A percentile compares a stretch with the other conserved stretches of the same genome.
Conservation (phyloP, 2,888 invertebrate species). For the Torymus texanus region DNA sequence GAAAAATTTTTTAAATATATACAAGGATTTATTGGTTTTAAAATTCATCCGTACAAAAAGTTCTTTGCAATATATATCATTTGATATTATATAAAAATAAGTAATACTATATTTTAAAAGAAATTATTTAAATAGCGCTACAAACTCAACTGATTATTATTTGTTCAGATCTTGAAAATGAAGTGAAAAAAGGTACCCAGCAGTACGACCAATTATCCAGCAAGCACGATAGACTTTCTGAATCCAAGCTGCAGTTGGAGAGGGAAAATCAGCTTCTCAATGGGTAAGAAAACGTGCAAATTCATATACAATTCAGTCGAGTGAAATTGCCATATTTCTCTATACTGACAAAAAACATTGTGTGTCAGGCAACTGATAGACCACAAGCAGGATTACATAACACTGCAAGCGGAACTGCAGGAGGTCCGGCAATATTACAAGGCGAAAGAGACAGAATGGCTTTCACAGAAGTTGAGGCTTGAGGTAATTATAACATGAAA, state of each 20-base stretch:
- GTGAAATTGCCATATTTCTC: neutral
- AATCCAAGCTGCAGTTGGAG: conserved; percentile 88
- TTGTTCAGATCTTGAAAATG: conserved; percentile 80
- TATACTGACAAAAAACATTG: neutral
- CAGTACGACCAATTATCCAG: conserved; percentile 87
- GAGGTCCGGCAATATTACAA: conserved; percentile 81
- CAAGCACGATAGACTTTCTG: conserved; percentile 89
- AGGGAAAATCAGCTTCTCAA: conserved; percentile 88
- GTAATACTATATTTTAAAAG: too few relatives aligned
- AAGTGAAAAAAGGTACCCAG: conserved; percentile 81
- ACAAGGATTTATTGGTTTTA: too few relatives aligned
- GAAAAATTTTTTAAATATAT: too few relatives aligned
- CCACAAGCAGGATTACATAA: conserved; percentile 80
- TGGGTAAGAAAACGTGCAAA: conserved; percentile 75
- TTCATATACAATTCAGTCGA: neutral
- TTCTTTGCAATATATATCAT: too few relatives aligned
- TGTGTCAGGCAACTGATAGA: conserved; percentile 79
- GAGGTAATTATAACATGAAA: conserved; percentile 76
- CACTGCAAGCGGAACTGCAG: conserved; percentile 81
- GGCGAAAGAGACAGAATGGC: conserved; percentile 82
- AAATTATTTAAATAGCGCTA: too few relatives aligned
- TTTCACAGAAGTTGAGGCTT: conserved; percentile 82
- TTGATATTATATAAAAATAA: too few relatives aligned
- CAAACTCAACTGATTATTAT: too few relatives aligned
- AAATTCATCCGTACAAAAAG: too few relatives aligned